These are phyloP conservation scores for Leptodactylus fallax DNA, from an alignment of 2,797 vertebrate genomes.

Conservation along the genomic window DNA sequence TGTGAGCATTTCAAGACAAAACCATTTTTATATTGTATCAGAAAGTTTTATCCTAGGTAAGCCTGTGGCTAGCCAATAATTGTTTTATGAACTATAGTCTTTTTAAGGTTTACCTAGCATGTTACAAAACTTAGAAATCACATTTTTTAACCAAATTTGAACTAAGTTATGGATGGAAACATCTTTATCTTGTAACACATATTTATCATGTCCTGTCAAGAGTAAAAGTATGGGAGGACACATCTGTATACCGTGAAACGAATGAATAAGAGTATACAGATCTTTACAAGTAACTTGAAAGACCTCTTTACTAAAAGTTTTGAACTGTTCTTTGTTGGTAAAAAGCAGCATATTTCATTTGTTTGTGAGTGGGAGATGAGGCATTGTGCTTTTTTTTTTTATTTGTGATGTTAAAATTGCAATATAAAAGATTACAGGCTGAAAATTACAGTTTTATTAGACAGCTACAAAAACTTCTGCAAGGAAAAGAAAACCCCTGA, in stretches of 20 bases:
- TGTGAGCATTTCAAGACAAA: too few species aligned
- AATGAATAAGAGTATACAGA: background rate
- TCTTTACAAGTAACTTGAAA: background rate
- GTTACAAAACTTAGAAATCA: too few species aligned
- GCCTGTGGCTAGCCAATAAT: too few species aligned
- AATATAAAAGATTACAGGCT: constrained; percentile 20
- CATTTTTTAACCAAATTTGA: too few species aligned
- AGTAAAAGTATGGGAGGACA: too few species aligned
- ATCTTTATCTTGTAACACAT: too few species aligned
- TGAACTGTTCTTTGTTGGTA: background rate
- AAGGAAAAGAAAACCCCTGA: background rate
- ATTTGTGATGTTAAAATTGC: background rate
- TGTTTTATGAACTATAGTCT: too few species aligned
- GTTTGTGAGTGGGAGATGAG: background rate
- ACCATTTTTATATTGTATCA: too few species aligned
- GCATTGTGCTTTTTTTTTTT: constrained; percentile 6
- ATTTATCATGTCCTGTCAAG: too few species aligned
- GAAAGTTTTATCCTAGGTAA: too few species aligned
- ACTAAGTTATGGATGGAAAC: too few species aligned
- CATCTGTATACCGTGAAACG: background rate
- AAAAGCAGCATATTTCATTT: background rate
- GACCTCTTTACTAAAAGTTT: background rate
- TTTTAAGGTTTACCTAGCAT: too few species aligned
- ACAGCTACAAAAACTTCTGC: background rate
- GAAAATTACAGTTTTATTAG: constrained; percentile 11